phyloP scores from a whole-genome alignment of 1,140 invertebrate genomes.

The Palaemon carinicauda region DNA sequence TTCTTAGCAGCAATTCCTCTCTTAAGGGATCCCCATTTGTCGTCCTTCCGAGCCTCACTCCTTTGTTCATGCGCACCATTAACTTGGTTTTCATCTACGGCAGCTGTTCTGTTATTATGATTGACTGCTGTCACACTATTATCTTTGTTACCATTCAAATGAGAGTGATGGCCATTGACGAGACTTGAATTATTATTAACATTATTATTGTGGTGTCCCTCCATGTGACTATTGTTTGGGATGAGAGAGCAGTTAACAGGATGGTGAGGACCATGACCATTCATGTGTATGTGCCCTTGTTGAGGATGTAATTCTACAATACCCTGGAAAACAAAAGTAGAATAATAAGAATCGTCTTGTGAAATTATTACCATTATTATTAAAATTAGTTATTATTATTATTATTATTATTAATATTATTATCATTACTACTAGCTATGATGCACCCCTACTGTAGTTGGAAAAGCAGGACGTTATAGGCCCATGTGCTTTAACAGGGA shows the following conservation, averaged over 20 bases:
- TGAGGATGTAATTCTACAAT: constrained; percentile 33
- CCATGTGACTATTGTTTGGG: constrained; percentile 7
- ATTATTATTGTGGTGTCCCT: constrained; percentile 29
- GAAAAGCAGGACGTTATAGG: too few species aligned
- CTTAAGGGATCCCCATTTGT: constrained; percentile 57
- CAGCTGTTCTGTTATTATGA: background rate
- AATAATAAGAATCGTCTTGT: background rate
- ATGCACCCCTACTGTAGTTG: too few species aligned
- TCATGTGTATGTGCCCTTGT: constrained; percentile 41
- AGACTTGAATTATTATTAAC: background rate
- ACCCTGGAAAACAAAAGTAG: background rate
- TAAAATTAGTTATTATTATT: too few species aligned
- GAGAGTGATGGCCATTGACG: background rate
- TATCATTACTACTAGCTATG: too few species aligned
- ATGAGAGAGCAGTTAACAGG: constrained; percentile 1
- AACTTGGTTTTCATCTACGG: background rate
- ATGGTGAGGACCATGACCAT: constrained; percentile 34
- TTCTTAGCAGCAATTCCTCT: constrained; percentile 68
- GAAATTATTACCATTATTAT: too few species aligned
- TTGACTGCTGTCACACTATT: background rate
- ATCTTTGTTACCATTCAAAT: background rate
- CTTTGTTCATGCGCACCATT: constrained; percentile 20
- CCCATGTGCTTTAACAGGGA: too few species aligned
- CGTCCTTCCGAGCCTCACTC: constrained; percentile 44
- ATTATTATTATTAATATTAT: too few species aligned